Percentiles rank a stretch among this genome's conserved stretches.
phyloP scores from a whole-genome alignment of 1,140 invertebrate species.

The Drosophila sturtevanti region DNA sequence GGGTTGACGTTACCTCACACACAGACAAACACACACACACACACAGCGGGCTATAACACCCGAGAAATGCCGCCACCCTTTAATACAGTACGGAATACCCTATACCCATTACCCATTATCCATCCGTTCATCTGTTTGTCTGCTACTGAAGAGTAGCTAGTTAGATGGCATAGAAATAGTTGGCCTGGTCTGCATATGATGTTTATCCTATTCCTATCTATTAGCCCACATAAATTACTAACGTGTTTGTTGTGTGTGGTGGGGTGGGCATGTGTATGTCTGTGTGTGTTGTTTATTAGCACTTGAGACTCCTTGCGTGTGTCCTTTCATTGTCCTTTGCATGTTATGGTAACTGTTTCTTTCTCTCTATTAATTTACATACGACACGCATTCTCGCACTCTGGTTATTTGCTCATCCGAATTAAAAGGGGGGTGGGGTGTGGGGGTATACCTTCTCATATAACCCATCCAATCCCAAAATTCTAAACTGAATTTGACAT shows the following conservation, averaged over 20 bases:
- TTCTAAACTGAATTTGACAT: conserved; percentile 31
- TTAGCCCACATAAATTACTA: conserved; percentile 74
- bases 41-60: conserved; percentile 39
- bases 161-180: conserved; percentile 30
- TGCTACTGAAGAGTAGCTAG: conserved; percentile 1
- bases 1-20: conserved; percentile 64
- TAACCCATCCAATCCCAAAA: not conserved
- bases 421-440: not conserved
- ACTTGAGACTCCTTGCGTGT: conserved; percentile 63
- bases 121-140: too few species aligned
- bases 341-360: conserved; percentile 42
- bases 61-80: too few species aligned
- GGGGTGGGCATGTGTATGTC: conserved; percentile 50
- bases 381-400: conserved; percentile 77
- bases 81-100: too few species aligned
- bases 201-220: conserved; percentile 58
- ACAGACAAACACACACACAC: conserved; percentile 27
- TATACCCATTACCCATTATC: too few species aligned
- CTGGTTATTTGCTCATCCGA: conserved; percentile 29
- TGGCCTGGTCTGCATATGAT: conserved; percentile 69
- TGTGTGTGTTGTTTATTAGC: conserved; percentile 75
- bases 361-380: conserved; percentile 74
- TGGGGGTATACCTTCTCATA: not conserved
- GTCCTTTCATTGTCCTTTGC: conserved; percentile 75
- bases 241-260: conserved; percentile 53